A percentile compares a stretch with the other conserved stretches of the same genome.
phyloP scores from a whole-genome alignment of 1,140 invertebrate genomes.

The Solenopsis fugax region DNA sequence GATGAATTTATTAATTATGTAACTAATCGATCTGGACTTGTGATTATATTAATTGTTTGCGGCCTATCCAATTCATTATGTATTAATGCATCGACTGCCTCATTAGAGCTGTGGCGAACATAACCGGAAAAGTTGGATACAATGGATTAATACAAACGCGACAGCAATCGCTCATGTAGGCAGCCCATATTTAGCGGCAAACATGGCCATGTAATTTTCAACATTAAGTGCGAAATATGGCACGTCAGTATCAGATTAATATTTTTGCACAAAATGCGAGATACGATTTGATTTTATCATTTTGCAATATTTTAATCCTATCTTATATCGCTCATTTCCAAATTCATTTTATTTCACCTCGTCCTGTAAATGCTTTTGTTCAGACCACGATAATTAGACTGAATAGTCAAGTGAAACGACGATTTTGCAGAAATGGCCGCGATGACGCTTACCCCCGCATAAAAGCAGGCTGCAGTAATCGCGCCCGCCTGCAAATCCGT shows the following conservation, averaged over 20 bases:
- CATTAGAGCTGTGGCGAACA: constrained; percentile 11
- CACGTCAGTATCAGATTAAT: not conserved
- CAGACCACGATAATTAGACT: constrained; percentile 15
- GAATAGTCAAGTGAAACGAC: constrained; percentile 1
- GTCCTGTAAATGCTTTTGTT: not conserved
- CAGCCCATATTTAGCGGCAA: not conserved
- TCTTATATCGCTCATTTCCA: not conserved
- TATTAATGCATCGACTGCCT: constrained; percentile 44
- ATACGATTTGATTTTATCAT: not conserved
- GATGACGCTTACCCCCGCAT: constrained; percentile 40
- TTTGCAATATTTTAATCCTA: not conserved
- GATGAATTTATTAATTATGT: constrained; percentile 54
- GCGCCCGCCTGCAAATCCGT: constrained; percentile 43
- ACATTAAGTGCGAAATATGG: not conserved
- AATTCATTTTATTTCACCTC: not conserved
- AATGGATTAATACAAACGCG: constrained; percentile 9
- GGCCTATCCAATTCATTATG: constrained; percentile 38
- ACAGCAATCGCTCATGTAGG: not conserved
- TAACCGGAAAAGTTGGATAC: constrained; percentile 3
- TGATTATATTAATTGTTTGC: constrained; percentile 49
- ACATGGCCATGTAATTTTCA: not conserved
- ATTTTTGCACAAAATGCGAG: not conserved
- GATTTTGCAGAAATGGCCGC: constrained; percentile 25
- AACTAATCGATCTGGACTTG: constrained; percentile 37
- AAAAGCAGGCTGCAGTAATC: constrained; percentile 50